Evolutionary conservation across 2,113 vertebrate species (phyloP), one percentile per base, ranked within the genome.

Genomic region (Mirza zaza): DNA sequence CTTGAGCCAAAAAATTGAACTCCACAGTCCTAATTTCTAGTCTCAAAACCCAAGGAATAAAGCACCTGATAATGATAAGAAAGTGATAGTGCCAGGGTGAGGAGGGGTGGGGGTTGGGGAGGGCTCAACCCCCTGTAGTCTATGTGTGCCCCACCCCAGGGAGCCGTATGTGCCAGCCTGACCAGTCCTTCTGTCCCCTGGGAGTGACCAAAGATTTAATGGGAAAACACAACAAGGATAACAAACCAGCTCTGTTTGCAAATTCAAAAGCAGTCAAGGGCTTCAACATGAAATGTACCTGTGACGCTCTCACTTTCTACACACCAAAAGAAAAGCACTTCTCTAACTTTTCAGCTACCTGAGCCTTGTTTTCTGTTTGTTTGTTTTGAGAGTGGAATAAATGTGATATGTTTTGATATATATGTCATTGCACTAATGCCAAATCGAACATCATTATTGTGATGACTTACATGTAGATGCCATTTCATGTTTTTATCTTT

Each of bases 71-170:
- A 76, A 4, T 48, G 27, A 59, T 25, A 63, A 52, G 29, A 91
- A 20, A 63, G 18, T n/a, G 52, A 50, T 27, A 25, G 34, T 59
- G 52, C 42, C 20, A n/a, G 29, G 45, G 6, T 15, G 0, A 12
- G 2, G 11, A 5, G 11, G 12, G 21, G 3, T 4, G 21, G 1
- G 2, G 23, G 9, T 1, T 8, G 42, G 8, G 6, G 10, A 70
- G n/a, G 6, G 12, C 21, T 45, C 70, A 27, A 13, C 3, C 0
- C 39, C 2, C 9, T 10, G 1, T 18, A 21, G 45, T 36, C 9
- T 63, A 8, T 9, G 34, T 12, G 8, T 52, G 29, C 6, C 42
- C 12, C 6, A 8, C 55, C 55, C 55, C 55, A 57, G 55, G 13
- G 55, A 65, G 15, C 0, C 7, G 13, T 3, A 10, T 36, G 36